These are phyloP conservation scores for Chelmon rostratus DNA, from an alignment of 2,797 vertebrate species.

Conservation along the genomic window DNA sequence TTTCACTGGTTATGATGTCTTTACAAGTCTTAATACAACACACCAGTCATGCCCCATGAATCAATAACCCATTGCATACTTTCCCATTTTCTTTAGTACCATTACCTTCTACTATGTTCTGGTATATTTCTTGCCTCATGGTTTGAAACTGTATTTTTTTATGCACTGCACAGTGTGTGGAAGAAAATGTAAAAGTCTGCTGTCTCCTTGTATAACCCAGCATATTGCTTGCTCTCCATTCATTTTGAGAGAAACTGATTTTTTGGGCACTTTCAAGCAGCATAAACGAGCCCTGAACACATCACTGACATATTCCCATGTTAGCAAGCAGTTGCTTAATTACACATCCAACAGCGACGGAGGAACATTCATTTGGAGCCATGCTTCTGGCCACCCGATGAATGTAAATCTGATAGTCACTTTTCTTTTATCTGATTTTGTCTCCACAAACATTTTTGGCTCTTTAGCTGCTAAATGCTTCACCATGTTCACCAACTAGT, in stretches of 20 bases:
- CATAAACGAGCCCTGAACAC: background rate
- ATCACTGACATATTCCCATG: background rate
- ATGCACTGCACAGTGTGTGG: background rate
- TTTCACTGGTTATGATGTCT: slow-evolving; percentile 7
- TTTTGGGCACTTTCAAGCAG: no score
- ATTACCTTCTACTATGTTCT: background rate
- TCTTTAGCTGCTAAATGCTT: slow-evolving; percentile 6
- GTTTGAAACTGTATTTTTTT: background rate
- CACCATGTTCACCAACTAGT: background rate
- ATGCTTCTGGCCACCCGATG: background rate
- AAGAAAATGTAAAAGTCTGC: background rate
- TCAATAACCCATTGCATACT: background rate
- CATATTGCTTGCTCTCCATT: no score
- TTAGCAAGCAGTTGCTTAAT: background rate
- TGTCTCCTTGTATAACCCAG: slow-evolving; percentile 9
- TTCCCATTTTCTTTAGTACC: background rate
- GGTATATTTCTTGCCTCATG: background rate
- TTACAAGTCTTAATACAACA: background rate
- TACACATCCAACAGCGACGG: background rate
- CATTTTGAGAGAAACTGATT: background rate
- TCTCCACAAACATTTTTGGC: background rate
- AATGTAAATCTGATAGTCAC: slow-evolving; percentile 2
- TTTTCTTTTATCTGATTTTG: slow-evolving; percentile 12
- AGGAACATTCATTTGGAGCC: background rate
- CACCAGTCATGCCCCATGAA: background rate